Conservation (phyloP, 2,113 vertebrate genomes). For the Oryzias melastigma region DNA sequence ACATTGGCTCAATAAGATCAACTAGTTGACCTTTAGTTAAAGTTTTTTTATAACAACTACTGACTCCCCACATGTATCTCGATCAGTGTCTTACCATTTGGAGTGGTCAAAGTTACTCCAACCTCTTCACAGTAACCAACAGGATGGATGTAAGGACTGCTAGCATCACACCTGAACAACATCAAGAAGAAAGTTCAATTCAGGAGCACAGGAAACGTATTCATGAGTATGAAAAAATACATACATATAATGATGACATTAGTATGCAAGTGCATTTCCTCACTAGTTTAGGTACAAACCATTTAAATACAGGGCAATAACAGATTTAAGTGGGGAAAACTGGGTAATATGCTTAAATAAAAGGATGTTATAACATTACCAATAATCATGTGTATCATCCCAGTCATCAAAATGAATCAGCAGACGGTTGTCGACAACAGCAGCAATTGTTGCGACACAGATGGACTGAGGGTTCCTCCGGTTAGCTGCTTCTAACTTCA, state of each 20-base stretch:
- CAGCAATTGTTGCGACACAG: constrained; percentile 84
- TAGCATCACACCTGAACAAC: constrained; percentile 85
- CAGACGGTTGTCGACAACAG: constrained; percentile 86
- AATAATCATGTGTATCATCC: constrained; percentile 90
- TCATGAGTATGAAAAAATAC: neutral
- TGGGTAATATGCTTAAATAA: neutral
- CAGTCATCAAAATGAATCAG: constrained; percentile 91
- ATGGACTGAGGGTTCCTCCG: constrained; percentile 86
- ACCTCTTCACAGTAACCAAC: constrained; percentile 87
- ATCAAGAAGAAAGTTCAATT: constrained; percentile 1
- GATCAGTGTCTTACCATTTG: constrained; percentile 81
- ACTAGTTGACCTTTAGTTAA: no score
- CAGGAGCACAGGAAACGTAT: neutral
- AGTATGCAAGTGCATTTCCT: no score
- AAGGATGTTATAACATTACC: constrained; percentile 66
- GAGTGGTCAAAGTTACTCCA: constrained; percentile 81
- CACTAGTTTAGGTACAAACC: no score
- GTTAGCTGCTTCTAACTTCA: constrained; percentile 91
- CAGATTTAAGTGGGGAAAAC: neutral
- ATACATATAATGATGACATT: no score
- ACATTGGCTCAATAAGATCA: no score
- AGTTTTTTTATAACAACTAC: constrained; percentile 23
- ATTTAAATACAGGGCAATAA: no score
- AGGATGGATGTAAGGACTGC: constrained; percentile 89
- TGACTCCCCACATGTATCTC: constrained; percentile 52